phyloP scores from a whole-genome alignment of 2,113 vertebrate species.

The Platysteira castanea region DNA sequence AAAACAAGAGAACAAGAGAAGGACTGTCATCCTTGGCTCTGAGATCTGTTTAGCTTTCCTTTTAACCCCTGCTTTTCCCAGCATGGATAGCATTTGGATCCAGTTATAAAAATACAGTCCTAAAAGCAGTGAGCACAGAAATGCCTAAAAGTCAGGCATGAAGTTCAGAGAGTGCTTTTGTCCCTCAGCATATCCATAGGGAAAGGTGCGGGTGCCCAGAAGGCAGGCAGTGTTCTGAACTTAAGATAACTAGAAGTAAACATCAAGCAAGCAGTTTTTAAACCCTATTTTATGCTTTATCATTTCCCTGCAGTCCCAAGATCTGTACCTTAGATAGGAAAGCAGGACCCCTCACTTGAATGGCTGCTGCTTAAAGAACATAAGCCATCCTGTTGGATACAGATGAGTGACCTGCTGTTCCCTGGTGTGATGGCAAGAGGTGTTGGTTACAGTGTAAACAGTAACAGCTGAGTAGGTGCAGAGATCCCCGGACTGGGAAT shows the following conservation, averaged over 20 bases:
- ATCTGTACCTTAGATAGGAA: neutral
- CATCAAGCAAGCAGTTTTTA: neutral
- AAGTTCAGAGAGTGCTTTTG: neutral
- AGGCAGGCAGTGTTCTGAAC: neutral
- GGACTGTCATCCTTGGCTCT: neutral
- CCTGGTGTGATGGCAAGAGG: neutral
- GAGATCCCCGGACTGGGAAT: neutral
- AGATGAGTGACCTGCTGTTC: neutral
- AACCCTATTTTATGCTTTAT: neutral
- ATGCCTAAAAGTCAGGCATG: neutral
- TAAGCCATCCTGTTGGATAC: neutral
- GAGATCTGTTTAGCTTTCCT: neutral
- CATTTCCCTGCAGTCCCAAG: neutral
- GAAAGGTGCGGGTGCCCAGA: neutral
- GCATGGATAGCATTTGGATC: neutral
- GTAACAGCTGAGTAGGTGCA: neutral
- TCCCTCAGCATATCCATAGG: fast-evolving
- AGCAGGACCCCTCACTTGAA: neutral
- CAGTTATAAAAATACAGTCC: neutral
- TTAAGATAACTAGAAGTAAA: neutral
- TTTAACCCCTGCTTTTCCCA: conserved; percentile 16
- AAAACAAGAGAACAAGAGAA: conserved; percentile 1
- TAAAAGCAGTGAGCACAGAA: neutral
- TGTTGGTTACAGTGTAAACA: neutral
- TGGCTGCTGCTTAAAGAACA: neutral